Base-by-base conservation (phyloP, 1,140 invertebrate species). In the Riptortus pedestris region DNA sequence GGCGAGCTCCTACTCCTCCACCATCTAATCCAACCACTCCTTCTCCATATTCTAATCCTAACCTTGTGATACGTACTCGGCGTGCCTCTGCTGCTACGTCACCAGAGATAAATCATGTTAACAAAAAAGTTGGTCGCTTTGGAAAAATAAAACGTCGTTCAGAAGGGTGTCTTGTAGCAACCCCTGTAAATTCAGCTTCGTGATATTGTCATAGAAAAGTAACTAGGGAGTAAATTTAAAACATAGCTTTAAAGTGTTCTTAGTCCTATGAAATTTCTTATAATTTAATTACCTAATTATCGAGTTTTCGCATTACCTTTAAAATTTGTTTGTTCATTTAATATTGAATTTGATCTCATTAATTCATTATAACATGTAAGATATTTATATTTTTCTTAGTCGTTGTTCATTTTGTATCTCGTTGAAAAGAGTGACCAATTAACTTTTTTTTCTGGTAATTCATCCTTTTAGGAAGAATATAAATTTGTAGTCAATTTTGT, bases 61-160 rank as follows among this genome's bases (percentile, higher is more conserved):
- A 79, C 68, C 72, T 79, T 52, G 77, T 79, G 1, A 79, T 79
- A 60, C 69, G 78, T 31, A 79, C 79, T 9, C 67, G 79, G 24
- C 71, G 78, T 28, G 76, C 78, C 60, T 76, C 75, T 43, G 51
- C 63, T 28, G 67, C 68, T 1, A 66, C 69, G 22, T 48, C 69
- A 0, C 27, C 63, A 27, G 55, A 57, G 33, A 61, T 9, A 16
- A 65, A 60, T 59, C 62, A 65, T 48, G 45, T 63, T n/a, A 55
- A 24, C 12, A 69, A 68, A 57, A 71, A 69, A 68, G 47, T 69
- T 33, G 63, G 60, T 20, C 68, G 66, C 64, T 55, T 65, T 24
- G 63, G 33, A 45, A 70, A 67, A 67, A 66, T 67, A 57, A 68
- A 70, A 55, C 65, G 68, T 48, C 67, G 63, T 59, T 67, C 67